Evolutionary conservation across 2,888 invertebrate species (phyloP), one percentile per base, ranked within the genome.

Genomic region (Melinaea menophilus): DNA sequence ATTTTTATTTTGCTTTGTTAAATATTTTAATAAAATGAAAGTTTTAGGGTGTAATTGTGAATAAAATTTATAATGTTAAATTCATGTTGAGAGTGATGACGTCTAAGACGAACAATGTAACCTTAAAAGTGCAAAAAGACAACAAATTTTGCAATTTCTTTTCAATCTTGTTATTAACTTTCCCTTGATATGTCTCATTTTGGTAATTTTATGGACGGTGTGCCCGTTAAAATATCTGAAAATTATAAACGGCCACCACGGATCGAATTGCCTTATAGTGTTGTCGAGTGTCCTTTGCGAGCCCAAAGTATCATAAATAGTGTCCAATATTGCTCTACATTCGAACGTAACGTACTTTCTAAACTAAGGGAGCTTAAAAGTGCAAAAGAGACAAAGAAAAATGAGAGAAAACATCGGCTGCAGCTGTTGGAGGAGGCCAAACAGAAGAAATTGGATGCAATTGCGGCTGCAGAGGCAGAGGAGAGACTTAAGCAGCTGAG

Each of bases 211-310:
- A 95, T 96, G 94, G 97, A 97, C 86, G 95, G 94, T 72, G 94
- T 97, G 73, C 95, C 95, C 77, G 96, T 97, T 66, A 97, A 97
- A 92, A 96, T 97, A 84, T 94, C 95, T 57, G 96, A 97, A 85
- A 95, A 94, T 75, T 97, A 95, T 80, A 95, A 96, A 81, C 95
- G 96, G 71, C 96, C 96, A 34, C 94, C 94, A 62, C 75, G 79
- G 70, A 84, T 87, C 58, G 93, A 92, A 67, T 85, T 94, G 68
- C 93, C 93, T 60, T 84, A 86, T 72, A 81, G 79, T 72, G 81
- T 88, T 34, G 75, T 71, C 54, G 90, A 88, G 69, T 81, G 81
- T 69, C 76, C 84, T 51, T 67, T 78, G 47, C 80, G 86, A 71
- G 85, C 89, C n/a, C 83, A 85, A 71, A 81, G 79, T 77, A 79